Percentiles rank a stretch among this genome's conserved stretches.
These are phyloP conservation scores for Microdon myrmicae DNA, from an alignment of 2,888 invertebrate genomes.

Conservation along the genomic window DNA sequence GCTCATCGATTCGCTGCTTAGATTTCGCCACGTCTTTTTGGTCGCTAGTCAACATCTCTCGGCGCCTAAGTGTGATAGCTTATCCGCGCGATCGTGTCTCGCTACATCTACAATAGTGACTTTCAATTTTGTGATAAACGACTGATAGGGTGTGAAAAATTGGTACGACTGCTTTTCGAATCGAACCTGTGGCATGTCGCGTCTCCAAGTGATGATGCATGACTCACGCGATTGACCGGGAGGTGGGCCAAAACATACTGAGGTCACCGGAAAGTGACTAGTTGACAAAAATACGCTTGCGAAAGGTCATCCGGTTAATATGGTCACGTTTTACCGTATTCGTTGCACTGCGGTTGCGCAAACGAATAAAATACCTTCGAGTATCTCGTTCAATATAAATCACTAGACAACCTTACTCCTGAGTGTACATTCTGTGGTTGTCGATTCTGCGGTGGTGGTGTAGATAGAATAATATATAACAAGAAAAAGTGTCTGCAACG, in stretches of 20 bases:
- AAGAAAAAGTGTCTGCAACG: constrained; percentile 32
- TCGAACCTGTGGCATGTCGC: no score
- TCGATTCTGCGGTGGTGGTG: constrained; percentile 41
- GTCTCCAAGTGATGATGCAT: no score
- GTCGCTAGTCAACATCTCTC: constrained; percentile 35
- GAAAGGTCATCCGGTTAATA: constrained; percentile 33
- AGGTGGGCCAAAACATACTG: no score
- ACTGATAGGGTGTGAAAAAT: no score
- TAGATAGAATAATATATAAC: no score
- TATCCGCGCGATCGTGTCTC: constrained; percentile 29
- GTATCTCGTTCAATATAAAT: constrained; percentile 1
- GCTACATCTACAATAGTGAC: constrained; percentile 13
- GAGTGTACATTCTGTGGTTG: constrained; percentile 41
- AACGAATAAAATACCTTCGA: constrained; percentile 16
- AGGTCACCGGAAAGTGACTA: background rate
- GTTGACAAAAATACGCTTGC: constrained; percentile 32
- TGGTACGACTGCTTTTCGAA: no score
- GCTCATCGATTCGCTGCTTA: no score
- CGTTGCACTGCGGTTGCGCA: constrained; percentile 21
- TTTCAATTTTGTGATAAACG: constrained; percentile 45
- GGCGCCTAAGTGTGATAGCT: constrained; percentile 24
- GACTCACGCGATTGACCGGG: no score
- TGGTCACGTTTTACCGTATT: constrained; percentile 9
- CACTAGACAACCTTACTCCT: constrained; percentile 33
- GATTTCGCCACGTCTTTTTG: constrained; percentile 14